A percentile compares a stretch with the other conserved stretches of the same genome.
Conservation (phyloP, 1,140 invertebrate genomes). For the Lepidurus arcticus region DNA sequence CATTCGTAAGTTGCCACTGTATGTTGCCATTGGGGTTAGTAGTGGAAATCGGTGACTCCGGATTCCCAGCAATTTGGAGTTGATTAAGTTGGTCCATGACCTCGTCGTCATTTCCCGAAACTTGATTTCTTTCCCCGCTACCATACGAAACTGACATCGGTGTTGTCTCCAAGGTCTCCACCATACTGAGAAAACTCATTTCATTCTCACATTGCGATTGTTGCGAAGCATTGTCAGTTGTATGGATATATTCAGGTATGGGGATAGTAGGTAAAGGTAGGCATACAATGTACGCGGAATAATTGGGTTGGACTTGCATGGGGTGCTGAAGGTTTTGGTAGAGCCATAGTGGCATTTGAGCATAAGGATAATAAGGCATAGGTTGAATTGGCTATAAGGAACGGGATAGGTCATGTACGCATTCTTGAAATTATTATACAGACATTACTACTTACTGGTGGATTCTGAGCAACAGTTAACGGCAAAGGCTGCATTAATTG, state of each 20-base stretch:
- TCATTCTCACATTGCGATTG: not conserved
- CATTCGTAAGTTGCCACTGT: not conserved
- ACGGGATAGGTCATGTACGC: not conserved
- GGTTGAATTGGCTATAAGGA: slow-evolving; percentile 1
- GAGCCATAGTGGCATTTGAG: not conserved
- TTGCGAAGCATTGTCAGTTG: not conserved
- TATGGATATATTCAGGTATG: not conserved
- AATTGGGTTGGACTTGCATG: not conserved
- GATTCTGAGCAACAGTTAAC: not conserved
- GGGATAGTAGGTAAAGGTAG: not conserved
- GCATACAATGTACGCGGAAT: not conserved
- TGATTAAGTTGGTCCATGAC: too few species aligned
- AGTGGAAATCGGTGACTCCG: not conserved
- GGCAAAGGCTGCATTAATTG: not conserved
- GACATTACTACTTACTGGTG: not conserved
- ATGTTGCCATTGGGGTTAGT: not conserved
- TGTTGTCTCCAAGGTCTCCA: not conserved
- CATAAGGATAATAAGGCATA: not conserved
- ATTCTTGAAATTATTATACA: not conserved
- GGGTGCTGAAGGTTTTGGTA: not conserved
- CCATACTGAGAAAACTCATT: not conserved
- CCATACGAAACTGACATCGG: not conserved
- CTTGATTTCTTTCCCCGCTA: not conserved
- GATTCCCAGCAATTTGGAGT: not conserved
- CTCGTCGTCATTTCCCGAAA: too few species aligned